Conservation (phyloP, 2,888 invertebrate genomes). For the Leptopterna dolabrata region DNA sequence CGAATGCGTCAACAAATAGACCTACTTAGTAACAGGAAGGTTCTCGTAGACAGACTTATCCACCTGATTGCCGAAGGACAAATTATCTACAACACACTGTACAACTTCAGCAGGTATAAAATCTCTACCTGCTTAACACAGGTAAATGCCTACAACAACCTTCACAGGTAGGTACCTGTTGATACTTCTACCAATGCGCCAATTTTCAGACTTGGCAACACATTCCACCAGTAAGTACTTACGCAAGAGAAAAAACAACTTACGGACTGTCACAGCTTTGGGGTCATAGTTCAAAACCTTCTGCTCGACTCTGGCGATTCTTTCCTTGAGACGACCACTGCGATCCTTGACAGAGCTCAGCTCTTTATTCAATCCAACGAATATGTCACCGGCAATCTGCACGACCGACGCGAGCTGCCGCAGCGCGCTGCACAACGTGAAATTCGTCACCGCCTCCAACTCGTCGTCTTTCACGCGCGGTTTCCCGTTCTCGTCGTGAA, state of each 20-base stretch:
- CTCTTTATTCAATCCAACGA: constrained; percentile 82
- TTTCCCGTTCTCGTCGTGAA: constrained; percentile 73
- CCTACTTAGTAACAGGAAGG: too few species aligned
- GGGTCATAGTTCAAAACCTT: constrained; percentile 83
- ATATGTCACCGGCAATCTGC: constrained; percentile 86
- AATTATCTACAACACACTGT: too few species aligned
- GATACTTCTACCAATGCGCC: too few species aligned
- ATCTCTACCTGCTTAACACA: too few species aligned
- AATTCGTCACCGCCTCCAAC: constrained; percentile 87
- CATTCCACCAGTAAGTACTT: too few species aligned
- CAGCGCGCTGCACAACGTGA: constrained; percentile 85
- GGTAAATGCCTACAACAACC: too few species aligned
- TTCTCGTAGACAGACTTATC: too few species aligned
- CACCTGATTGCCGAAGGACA: too few species aligned
- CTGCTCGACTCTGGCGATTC: constrained; percentile 78
- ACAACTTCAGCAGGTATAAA: too few species aligned
- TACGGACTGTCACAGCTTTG: constrained; percentile 92
- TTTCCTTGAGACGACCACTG: constrained; percentile 77
- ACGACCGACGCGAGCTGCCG: constrained; percentile 88
- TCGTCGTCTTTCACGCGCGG: constrained; percentile 78
- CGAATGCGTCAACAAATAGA: too few species aligned
- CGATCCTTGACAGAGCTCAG: constrained; percentile 80
- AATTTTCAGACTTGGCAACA: too few species aligned
- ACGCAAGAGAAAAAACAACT: constrained; percentile 72
- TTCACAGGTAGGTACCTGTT: too few species aligned